Base-by-base conservation (phyloP, 2,797 vertebrate genomes). In the Pristis pectinata region DNA sequence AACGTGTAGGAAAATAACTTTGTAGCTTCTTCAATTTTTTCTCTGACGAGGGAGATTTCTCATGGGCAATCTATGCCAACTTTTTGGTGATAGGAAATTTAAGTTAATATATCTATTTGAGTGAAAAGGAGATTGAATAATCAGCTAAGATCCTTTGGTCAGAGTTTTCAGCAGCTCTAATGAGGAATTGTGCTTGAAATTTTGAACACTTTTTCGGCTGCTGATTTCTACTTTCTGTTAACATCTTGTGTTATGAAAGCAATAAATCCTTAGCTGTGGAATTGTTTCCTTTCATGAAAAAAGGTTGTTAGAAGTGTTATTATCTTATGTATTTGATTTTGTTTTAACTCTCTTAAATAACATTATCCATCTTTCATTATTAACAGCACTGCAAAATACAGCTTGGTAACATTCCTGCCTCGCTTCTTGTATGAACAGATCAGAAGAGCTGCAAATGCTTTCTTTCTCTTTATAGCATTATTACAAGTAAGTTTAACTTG, bases 341-440 rank as follows among this genome's bases (percentile, higher is more conserved):
- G 19, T 24, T 30, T 27, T 1, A 15, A 64, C 15, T 64, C 8
- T 67, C 53, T 53, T 34, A 11, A 27, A 49, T 79, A 59, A 74
- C 53, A 93, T 72, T 70, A 44, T 93, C 7, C 24, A 64, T 95
- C 41, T 77, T 44, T 95, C 2, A 24, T 87, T 56, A 96, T 95
- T 83, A 95, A 10, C 96, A 99, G 99, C 95, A 99, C 99, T 94
- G 98, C 99, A 95, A 99, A 99, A 97, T 99, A 99, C 96, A 99
- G 99, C 0, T 96, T 99, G 96, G 96, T 99, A 97, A 99, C 99
- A 72, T 99, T 99, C 97, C 98, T 99, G 97, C 99, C 99, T 95
- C 98, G 99, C 95, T 99, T 99, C 97, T 97, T 99, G 96, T 99
- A 99, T 49, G 99, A 99, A 97, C 99, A 99, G 98, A 99, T 99